Evolutionary conservation across 2,888 invertebrate genomes (phyloP).

Genomic region (Phania funesta): DNA sequence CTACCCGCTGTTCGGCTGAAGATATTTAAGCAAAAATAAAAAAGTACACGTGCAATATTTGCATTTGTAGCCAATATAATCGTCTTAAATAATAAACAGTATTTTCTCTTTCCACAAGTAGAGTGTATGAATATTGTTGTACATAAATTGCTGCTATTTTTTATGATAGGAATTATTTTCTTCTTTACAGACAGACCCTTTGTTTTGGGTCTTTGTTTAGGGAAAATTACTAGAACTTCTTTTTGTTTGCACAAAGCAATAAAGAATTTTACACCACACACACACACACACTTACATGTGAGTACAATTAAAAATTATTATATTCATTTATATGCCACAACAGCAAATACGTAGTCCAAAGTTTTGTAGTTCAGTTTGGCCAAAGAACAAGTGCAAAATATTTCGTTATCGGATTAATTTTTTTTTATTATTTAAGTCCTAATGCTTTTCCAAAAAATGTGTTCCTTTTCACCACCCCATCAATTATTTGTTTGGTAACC

Average conservation of each 20-base stretch:
- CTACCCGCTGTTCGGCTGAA: conserved; percentile 46
- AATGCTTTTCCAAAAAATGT: conserved; percentile 3
- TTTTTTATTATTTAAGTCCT: conserved; percentile 15
- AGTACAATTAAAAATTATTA: conserved; percentile 61
- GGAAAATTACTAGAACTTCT: conserved; percentile 25
- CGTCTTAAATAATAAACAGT: conserved; percentile 63
- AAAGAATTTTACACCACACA: not conserved
- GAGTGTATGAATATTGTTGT: too few relatives aligned
- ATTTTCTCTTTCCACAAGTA: conserved; percentile 7
- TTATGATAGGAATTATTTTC: conserved; percentile 50
- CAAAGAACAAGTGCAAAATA: conserved; percentile 62
- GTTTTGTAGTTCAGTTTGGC: conserved; percentile 16
- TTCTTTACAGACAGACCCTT: conserved; percentile 13
- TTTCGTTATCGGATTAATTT: conserved; percentile 65
- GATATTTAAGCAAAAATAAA: not conserved
- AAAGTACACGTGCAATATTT: conserved; percentile 65
- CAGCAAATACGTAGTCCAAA: not conserved
- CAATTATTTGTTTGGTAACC: conserved; percentile 28
- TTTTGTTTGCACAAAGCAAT: not conserved
- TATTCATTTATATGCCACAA: conserved; percentile 27
- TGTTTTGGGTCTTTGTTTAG: conserved; percentile 45
- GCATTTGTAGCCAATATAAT: conserved; percentile 66
- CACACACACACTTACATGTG: conserved; percentile 44
- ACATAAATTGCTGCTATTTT: conserved; percentile 58
- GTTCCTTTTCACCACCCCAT: conserved; percentile 54